Conservation (phyloP, 2,888 invertebrate species). For the Argyresthia albistria region DNA sequence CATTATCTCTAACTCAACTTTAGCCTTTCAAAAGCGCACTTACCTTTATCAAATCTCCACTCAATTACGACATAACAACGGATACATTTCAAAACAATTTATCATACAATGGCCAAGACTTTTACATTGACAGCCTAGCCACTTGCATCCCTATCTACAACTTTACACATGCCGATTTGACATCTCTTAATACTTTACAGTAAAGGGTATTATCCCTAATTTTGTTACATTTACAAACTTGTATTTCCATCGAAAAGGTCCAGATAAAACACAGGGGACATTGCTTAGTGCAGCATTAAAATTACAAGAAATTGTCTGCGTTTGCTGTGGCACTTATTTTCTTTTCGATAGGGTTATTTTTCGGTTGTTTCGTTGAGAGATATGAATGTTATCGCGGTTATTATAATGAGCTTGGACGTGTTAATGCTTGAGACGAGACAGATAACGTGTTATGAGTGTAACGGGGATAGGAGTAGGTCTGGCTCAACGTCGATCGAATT, state of each 20-base stretch:
- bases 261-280: conserved; percentile 12
- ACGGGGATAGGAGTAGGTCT: conserved; percentile 22
- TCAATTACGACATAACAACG: conserved; percentile 4
- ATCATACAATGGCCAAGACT: conserved; percentile 3
- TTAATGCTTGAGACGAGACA: conserved; percentile 51
- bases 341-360: background rate
- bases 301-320: conserved; percentile 2
- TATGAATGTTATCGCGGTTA: conserved; percentile 18
- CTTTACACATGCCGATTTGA: background rate
- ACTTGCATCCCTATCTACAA: background rate
- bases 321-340: background rate
- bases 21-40: background rate
- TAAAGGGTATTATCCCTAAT: background rate
- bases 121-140: conserved; percentile 1
- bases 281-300: conserved; percentile 8
- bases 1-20: background rate
- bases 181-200: background rate
- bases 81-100: conserved; percentile 5
- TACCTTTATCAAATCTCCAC: conserved; percentile 4
- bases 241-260: conserved; percentile 4
- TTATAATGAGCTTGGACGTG: conserved; percentile 56
- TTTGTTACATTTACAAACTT: too few relatives aligned
- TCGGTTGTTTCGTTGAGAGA: background rate
- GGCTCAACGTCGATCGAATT: conserved; percentile 8
- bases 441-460: conserved; percentile 44